Evolutionary conservation across 30 jellyfish, hydroid and myxozoan genomes (phyloP), one percentile per base, ranked within the genome.

Genomic region (Pseudorhiza aurosa): DNA sequence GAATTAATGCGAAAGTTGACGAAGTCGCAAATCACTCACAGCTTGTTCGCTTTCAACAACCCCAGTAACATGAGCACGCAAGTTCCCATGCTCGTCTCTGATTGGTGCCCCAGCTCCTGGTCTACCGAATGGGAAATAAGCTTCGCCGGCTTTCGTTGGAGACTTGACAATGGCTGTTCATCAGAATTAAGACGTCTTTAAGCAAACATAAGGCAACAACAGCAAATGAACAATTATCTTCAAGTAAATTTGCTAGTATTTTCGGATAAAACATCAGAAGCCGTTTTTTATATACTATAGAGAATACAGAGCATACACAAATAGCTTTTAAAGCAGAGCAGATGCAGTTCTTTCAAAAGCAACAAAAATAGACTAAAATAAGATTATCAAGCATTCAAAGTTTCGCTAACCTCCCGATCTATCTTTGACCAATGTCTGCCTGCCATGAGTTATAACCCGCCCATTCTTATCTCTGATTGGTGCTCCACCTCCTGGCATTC

Each of bases 81-180:
- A 47, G 5, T 72, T 71, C n/a, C 97, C 97, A 26, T 39, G 44
- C 8, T 71, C 74, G 51, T 88, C 95, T 69, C 87, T 58, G 70
- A 88, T 88, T 32, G 97, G 97, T 11, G 94, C 97, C 15, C 97
- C 97, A 10, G 86, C 97, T 24, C 97, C 97, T 21, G 95, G 95
- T 45, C 71, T 84, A 15, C 95, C 95, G 37, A 58, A 84, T 14
- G 95, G 95, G 47, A 26, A 65, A 32, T 85, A 58, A 6, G 53
- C 75, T 26, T 72, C 86, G 29, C 43, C 8, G 21, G 43, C 6
- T 18, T 50, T 45, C 28, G 59, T 84, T 19, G 91, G 77, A 9
- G 94, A 82, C 42, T 82, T 82, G 9, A 63, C 94, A 8, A 82
- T 17, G 12, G 94, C 94, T 81, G 76, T 0, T n/a, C 55, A 58